These are phyloP conservation scores for Lordiphosa clarofinis DNA, from an alignment of 1,140 invertebrate genomes.

Conservation along the genomic window DNA sequence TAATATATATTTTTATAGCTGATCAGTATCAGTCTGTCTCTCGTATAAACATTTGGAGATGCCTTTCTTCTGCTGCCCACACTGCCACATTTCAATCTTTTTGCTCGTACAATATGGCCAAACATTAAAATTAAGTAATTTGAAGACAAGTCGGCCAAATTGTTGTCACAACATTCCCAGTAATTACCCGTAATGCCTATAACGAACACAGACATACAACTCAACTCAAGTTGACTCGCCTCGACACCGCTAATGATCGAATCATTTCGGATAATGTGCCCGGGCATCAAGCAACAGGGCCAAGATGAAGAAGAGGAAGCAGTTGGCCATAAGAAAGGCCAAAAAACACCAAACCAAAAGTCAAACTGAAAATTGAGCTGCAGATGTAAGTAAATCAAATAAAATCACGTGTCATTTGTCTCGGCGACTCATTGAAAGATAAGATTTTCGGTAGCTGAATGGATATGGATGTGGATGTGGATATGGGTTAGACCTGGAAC, in stretches of 20 bases:
- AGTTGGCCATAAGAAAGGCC: constrained; percentile 62
- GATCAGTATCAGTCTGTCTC: too few species aligned
- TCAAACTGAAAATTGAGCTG: constrained; percentile 78
- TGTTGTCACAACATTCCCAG: constrained; percentile 75
- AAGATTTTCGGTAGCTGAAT: constrained; percentile 60
- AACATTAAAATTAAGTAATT: constrained; percentile 73
- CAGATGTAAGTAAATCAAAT: constrained; percentile 79
- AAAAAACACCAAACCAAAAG: constrained; percentile 52
- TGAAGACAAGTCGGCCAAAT: constrained; percentile 58
- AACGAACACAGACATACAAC: constrained; percentile 44
- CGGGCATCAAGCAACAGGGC: constrained; percentile 28
- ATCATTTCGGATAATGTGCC: constrained; percentile 75
- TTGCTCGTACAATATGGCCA: constrained; percentile 35
- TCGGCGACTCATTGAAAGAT: constrained; percentile 68
- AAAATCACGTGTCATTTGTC: constrained; percentile 79
- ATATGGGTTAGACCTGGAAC: constrained; percentile 4
- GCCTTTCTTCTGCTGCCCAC: too few species aligned
- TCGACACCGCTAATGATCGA: constrained; percentile 69
- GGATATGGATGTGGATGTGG: constrained; percentile 1
- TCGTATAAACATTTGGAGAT: too few species aligned
- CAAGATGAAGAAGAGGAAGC: constrained; percentile 34
- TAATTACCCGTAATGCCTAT: constrained; percentile 69
- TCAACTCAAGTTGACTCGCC: constrained; percentile 20
- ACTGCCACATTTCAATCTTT: constrained; percentile 41
- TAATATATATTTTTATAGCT: too few species aligned